phyloP scores from a whole-genome alignment of 2,888 invertebrate genomes.

The Netelia melanura region DNA sequence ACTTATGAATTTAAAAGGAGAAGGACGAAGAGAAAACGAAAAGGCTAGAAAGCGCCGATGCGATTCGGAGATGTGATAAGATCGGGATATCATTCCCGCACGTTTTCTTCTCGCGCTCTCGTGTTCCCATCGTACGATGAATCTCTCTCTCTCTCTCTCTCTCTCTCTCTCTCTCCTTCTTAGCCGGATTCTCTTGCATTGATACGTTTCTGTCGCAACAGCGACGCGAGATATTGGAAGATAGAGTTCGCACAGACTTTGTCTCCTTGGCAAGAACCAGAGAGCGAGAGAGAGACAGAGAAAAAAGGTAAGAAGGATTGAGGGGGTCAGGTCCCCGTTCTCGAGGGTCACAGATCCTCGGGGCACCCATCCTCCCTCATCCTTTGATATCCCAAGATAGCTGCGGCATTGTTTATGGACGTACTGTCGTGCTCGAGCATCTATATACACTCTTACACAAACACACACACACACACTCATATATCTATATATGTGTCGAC shows the following conservation, averaged over 20 bases:
- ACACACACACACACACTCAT: not conserved
- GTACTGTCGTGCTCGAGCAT: slow-evolving; percentile 73
- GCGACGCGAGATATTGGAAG: slow-evolving; percentile 72
- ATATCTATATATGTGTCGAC: slow-evolving; percentile 19
- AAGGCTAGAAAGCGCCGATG: slow-evolving; percentile 13
- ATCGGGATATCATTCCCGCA: slow-evolving; percentile 49
- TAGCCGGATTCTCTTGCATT: slow-evolving; percentile 70
- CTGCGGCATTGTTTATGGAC: slow-evolving; percentile 81
- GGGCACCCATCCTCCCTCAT: slow-evolving; percentile 76
- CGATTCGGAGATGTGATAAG: slow-evolving; percentile 32
- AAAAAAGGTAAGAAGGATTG: slow-evolving; percentile 23
- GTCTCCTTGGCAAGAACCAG: slow-evolving; percentile 67
- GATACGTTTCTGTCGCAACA: slow-evolving; percentile 79
- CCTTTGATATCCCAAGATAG: slow-evolving; percentile 81
- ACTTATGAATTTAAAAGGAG: not conserved
- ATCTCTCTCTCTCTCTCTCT: slow-evolving; percentile 14
- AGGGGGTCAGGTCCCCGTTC: slow-evolving; percentile 79
- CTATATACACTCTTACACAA: slow-evolving; percentile 6
- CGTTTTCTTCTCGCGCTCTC: slow-evolving; percentile 40
- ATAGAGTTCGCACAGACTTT: slow-evolving; percentile 71
- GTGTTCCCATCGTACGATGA: slow-evolving; percentile 40
- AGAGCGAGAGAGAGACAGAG: not conserved
- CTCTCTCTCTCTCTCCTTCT: too few relatives aligned
- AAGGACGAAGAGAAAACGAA: not conserved
- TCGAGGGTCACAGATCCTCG: slow-evolving; percentile 77